phyloP scores from a whole-genome alignment of 2,113 vertebrate species.

The Hippopotamus amphibius region DNA sequence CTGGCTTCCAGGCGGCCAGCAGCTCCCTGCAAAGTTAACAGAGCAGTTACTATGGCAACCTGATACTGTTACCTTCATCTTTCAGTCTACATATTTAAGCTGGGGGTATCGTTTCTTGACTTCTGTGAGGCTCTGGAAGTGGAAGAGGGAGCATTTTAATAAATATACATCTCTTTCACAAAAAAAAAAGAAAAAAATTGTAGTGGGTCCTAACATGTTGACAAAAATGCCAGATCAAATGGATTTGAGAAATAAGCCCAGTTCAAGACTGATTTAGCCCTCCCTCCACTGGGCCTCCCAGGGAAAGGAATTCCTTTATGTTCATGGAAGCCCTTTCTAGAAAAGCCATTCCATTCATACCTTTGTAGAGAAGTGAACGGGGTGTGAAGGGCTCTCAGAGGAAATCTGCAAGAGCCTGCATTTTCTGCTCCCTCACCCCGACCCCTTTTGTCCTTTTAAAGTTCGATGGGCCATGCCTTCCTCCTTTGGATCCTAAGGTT shows the following conservation, averaged over 20 bases:
- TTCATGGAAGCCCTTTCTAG: conserved; percentile 54
- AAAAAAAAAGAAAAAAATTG: not conserved
- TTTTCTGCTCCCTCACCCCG: not conserved
- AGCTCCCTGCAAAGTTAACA: not conserved
- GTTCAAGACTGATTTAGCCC: not conserved
- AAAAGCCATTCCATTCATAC: conserved; percentile 73
- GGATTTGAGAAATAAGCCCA: conserved; percentile 52
- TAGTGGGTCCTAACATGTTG: conserved; percentile 43
- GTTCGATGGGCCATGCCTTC: not conserved
- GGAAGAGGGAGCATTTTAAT: conserved; percentile 48
- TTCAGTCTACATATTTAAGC: not conserved
- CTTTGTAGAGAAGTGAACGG: conserved; percentile 5
- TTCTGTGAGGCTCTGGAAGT: not conserved
- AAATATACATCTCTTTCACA: not conserved
- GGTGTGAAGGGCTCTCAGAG: not conserved
- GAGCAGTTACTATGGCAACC: conserved; percentile 53
- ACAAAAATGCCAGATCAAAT: conserved; percentile 56
- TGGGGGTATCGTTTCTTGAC: not conserved
- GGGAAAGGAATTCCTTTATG: conserved; percentile 73
- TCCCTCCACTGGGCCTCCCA: conserved; percentile 35
- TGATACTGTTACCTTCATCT: not conserved
- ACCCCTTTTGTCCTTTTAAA: not conserved
- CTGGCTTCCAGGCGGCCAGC: not conserved
- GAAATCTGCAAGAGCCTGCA: not conserved
- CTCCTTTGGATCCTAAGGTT: not conserved